Conservation (phyloP, 2,888 invertebrate species). For the Pseudococcus viburni region DNA sequence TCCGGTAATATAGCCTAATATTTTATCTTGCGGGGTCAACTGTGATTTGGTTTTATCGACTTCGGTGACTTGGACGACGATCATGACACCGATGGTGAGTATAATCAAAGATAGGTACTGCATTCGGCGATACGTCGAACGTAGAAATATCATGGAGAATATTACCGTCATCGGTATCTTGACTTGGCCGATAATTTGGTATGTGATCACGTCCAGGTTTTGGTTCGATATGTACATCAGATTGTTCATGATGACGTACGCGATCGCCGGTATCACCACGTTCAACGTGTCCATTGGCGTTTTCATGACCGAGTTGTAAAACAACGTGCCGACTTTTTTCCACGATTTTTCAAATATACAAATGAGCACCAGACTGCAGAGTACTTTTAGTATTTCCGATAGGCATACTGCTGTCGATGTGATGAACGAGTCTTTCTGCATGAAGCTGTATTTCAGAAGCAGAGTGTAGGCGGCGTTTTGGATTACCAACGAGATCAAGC, state of each 20-base stretch:
- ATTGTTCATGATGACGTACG: slow-evolving; percentile 98
- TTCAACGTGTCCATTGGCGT: slow-evolving; percentile 90
- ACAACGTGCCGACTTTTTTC: slow-evolving; percentile 76
- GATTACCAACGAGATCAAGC: slow-evolving; percentile 90
- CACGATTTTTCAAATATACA: slow-evolving; percentile 81
- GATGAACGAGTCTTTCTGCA: slow-evolving; percentile 85
- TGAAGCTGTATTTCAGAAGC: slow-evolving; percentile 95
- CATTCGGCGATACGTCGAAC: slow-evolving; percentile 80
- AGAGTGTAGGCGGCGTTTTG: slow-evolving; percentile 97
- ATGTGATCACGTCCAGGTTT: slow-evolving; percentile 98
- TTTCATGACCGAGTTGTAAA: slow-evolving; percentile 83
- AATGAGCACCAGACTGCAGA: slow-evolving; percentile 86
- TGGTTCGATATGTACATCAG: slow-evolving; percentile 96
- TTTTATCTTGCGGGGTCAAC: not conserved
- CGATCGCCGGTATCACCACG: slow-evolving; percentile 94
- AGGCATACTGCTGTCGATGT: slow-evolving; percentile 86
- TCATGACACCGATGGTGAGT: slow-evolving; percentile 82
- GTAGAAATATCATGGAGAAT: slow-evolving; percentile 91
- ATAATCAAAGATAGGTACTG: slow-evolving; percentile 92
- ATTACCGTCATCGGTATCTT: slow-evolving; percentile 99
- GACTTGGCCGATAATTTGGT: slow-evolving; percentile 98
- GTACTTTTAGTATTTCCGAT: slow-evolving; percentile 90
- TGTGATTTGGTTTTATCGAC: slow-evolving; percentile 68
- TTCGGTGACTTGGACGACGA: slow-evolving; percentile 80
- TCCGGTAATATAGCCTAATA: slow-evolving; percentile 85